Evolutionary conservation across 2,797 vertebrate genomes (phyloP).

Genomic region (Esox masquinongy): DNA sequence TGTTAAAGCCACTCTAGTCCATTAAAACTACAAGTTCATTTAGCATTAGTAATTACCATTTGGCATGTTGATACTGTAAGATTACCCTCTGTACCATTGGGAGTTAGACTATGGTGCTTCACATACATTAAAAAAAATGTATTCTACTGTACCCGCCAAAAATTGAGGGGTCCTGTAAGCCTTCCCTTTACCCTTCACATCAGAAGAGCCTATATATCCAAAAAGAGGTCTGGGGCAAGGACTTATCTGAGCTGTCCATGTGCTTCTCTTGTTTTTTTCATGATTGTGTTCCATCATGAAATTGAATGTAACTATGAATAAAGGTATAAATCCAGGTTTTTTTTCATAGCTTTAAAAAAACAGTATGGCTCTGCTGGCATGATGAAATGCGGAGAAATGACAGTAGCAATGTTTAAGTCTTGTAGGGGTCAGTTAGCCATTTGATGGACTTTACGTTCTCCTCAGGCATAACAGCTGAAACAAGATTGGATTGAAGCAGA

Average conservation of each 20-base stretch:
- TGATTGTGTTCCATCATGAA: conserved; percentile 45
- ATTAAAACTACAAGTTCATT: background rate
- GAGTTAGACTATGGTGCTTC: background rate
- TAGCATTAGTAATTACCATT: background rate
- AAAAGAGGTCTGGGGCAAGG: conserved; percentile 16
- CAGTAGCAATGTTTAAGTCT: conserved; percentile 21
- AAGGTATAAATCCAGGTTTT: conserved; percentile 44
- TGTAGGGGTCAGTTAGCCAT: conserved; percentile 21
- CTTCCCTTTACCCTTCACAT: conserved; percentile 13
- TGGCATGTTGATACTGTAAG: background rate
- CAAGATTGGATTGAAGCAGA: conserved; percentile 6
- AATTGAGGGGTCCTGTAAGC: conserved; percentile 3
- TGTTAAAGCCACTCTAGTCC: background rate
- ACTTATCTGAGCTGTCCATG: conserved; percentile 39
- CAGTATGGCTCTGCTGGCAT: conserved; percentile 32
- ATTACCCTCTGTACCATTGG: background rate
- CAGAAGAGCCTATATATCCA: conserved; percentile 24
- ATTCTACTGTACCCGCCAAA: conserved; percentile 5
- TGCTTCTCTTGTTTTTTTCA: conserved; percentile 42
- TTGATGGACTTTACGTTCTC: conserved; percentile 13
- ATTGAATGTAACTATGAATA: conserved; percentile 55
- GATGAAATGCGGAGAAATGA: conserved; percentile 65
- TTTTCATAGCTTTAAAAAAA: conserved; percentile 40
- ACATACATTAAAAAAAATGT: background rate
- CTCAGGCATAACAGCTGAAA: conserved; percentile 5